These are phyloP conservation scores for Charaxes varanes DNA, from an alignment of 1,140 invertebrate genomes.

Conservation along the genomic window DNA sequence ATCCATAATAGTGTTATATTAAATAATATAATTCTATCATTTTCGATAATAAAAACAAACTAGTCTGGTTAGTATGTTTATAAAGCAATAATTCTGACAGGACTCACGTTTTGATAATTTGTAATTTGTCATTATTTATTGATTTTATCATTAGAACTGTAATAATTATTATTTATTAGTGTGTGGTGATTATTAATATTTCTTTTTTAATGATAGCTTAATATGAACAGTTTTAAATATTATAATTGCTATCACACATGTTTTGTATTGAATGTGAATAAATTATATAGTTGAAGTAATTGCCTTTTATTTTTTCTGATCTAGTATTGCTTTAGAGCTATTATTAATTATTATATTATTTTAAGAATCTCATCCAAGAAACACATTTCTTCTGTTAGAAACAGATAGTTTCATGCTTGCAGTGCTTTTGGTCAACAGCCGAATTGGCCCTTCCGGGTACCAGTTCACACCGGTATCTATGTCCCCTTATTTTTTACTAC, in stretches of 20 bases:
- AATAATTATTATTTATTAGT: slow-evolving; percentile 60
- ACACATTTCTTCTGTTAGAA: no score
- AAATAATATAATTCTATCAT: no score
- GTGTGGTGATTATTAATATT: slow-evolving; percentile 69
- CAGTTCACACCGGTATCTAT: no score
- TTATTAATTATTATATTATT: no score
- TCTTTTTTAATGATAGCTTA: slow-evolving; percentile 44
- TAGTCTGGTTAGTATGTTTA: slow-evolving; percentile 25
- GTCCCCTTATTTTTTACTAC: no score
- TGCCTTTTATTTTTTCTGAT: slow-evolving; percentile 28
- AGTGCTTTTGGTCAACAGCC: no score
- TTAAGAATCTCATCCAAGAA: no score
- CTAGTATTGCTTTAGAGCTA: no score
- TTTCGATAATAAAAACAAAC: no score
- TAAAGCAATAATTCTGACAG: slow-evolving; percentile 40
- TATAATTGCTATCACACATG: slow-evolving; percentile 63
- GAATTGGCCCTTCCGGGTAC: no score
- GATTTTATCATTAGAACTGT: slow-evolving; percentile 44
- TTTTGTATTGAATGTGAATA: slow-evolving; percentile 74
- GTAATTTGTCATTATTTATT: slow-evolving; percentile 52
- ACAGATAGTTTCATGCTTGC: no score
- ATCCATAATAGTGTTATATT: slow-evolving; percentile 9
- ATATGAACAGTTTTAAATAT: slow-evolving; percentile 49
- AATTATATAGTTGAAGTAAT: slow-evolving; percentile 66
- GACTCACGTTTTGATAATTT: slow-evolving; percentile 13